Percentiles rank a stretch among this genome's conserved stretches.
Conservation (phyloP, 2,888 invertebrate genomes). For the Leucophora obtusa region DNA sequence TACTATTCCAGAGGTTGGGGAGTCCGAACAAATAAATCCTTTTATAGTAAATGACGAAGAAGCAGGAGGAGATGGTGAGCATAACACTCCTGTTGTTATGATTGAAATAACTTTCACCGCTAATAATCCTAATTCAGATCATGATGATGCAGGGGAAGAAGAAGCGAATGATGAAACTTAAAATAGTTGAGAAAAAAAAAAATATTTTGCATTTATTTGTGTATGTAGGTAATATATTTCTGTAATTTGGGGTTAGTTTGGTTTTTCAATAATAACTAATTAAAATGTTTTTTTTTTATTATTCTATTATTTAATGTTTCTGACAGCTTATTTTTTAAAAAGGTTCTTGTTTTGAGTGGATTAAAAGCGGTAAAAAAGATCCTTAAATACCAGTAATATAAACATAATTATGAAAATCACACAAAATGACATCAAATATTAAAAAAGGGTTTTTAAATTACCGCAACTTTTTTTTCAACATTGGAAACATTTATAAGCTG, state of each 20-base stretch:
- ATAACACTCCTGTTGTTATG: slow-evolving; percentile 53
- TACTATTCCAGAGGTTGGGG: too few relatives aligned
- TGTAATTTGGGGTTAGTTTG: background rate
- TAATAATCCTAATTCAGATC: slow-evolving; percentile 31
- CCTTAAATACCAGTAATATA: slow-evolving; percentile 20
- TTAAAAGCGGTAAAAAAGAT: slow-evolving; percentile 30
- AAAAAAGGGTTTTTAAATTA: slow-evolving; percentile 43
- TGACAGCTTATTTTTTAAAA: slow-evolving; percentile 19
- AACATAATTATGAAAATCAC: background rate
- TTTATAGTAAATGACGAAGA: slow-evolving; percentile 30
- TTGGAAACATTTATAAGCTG: slow-evolving; percentile 55
- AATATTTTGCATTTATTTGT: background rate
- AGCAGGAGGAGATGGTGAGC: slow-evolving; percentile 62
- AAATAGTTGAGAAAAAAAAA: too few relatives aligned
- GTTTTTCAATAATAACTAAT: slow-evolving; percentile 43
- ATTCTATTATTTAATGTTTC: background rate
- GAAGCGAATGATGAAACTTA: too few relatives aligned
- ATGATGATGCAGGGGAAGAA: slow-evolving; percentile 2
- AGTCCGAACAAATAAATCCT: background rate
- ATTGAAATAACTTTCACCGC: slow-evolving; percentile 52
- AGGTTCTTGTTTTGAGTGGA: slow-evolving; percentile 38
- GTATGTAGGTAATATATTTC: too few relatives aligned
- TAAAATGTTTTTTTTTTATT: slow-evolving; percentile 21
- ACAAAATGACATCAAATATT: slow-evolving; percentile 22
- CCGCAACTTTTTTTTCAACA: slow-evolving; percentile 10